Evolutionary conservation across 1,140 invertebrate genomes (phyloP), one percentile per base, ranked within the genome.

Genomic region (Berghia stephanieae): DNA sequence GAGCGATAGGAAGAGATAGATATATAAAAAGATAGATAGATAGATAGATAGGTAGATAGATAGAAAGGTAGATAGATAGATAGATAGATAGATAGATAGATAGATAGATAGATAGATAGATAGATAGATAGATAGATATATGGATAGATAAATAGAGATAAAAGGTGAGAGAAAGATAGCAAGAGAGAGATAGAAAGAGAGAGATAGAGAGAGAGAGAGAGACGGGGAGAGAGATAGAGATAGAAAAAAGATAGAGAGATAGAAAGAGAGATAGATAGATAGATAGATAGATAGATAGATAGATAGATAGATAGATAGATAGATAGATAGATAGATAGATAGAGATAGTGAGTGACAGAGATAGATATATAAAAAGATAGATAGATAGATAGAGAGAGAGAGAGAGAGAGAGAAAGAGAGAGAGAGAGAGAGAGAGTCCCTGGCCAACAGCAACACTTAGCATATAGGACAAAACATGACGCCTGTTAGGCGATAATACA

Each of bases 271-370:
- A 52, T 27, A 52, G 42, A 73, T 36, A 73, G 46, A 73, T 21
- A 73, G 34, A 55, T 21, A 73, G 36, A 68, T 34, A 70, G 40
- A 79, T 27, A 69, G 36, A 76, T 38, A 79, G 40, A 79, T 24
- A 69, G 67, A 42, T 10, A 75, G 68, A 76, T 21, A 76, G 36
- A 79, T 38, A 78, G 57, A 63, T 27, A 78, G 69, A 63, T 8
- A 72, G 31, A 73, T 38, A 78, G 31, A 57, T 1, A 72, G 55
- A 63, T 27, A 60, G 55, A 43, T 36, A 74, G 27, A 66, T 8
- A 60, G 57, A 74, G 43, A 74, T 21, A 74, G n/a, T 66, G 52
- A 74, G 40, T 66, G 55, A 74, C 43, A 38, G 5, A 66, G 57
- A 66, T n/a, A 73, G 40, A 78, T n/a, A 74, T 27, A 43, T 36